Conservation (phyloP, 2,888 invertebrate genomes). For the Gymnosoma rotundatum region DNA sequence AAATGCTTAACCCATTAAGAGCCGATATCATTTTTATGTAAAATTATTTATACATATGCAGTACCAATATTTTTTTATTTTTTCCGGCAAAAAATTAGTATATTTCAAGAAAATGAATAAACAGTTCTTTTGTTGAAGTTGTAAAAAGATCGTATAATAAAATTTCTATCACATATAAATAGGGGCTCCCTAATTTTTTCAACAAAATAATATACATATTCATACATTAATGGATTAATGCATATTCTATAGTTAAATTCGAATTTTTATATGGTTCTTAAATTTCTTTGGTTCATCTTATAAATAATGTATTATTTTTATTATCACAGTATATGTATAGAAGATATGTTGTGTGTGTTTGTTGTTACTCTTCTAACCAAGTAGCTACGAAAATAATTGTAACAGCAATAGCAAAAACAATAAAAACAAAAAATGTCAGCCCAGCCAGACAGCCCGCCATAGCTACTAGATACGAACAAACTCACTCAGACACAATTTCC, state of each 20-base stretch:
- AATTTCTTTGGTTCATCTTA: conserved; percentile 52
- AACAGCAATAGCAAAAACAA: conserved; percentile 43
- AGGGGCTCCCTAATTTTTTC: conserved; percentile 25
- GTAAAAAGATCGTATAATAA: too few relatives aligned
- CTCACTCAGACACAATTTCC: neutral
- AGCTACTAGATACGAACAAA: neutral
- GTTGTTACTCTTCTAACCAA: conserved; percentile 60
- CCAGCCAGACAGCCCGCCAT: neutral
- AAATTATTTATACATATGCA: too few relatives aligned
- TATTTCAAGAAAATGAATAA: too few relatives aligned
- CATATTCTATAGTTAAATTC: conserved; percentile 38
- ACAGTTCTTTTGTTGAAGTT: too few relatives aligned
- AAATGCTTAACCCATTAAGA: too few relatives aligned
- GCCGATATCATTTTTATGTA: too few relatives aligned
- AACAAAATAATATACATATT: conserved; percentile 35
- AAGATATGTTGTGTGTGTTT: neutral
- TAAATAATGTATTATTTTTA: conserved; percentile 50
- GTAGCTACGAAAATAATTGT: conserved; percentile 54
- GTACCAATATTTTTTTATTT: too few relatives aligned
- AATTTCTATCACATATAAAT: too few relatives aligned
- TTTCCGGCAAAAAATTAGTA: too few relatives aligned
- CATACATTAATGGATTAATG: conserved; percentile 44
- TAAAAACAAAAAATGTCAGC: conserved; percentile 31
- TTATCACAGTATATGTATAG: conserved; percentile 43
- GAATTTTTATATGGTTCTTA: neutral